These are phyloP conservation scores for Oreochromis grahami DNA, from an alignment of 2,797 vertebrate genomes.

Conservation along the genomic window DNA sequence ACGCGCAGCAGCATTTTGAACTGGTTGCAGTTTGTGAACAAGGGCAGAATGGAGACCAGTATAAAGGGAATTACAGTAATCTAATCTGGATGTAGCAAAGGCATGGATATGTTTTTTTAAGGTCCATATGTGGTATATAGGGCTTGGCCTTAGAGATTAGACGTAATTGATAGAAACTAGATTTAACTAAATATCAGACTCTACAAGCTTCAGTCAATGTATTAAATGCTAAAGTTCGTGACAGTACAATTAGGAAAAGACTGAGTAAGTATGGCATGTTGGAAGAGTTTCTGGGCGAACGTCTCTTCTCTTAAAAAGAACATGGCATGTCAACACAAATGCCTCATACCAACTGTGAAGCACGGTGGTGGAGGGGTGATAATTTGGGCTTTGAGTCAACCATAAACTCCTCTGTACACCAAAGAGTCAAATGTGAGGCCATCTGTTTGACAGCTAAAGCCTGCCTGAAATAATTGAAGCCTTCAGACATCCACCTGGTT, in stretches of 20 bases:
- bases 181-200: neutral
- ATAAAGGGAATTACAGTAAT: neutral
- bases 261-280: rapidly evolving
- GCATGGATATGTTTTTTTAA: neutral
- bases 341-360: neutral
- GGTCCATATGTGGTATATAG: neutral
- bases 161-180: neutral
- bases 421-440: neutral
- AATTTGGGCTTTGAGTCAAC: neutral
- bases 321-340: neutral
- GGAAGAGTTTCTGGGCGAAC: neutral
- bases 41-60: neutral
- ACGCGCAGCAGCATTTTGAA: neutral
- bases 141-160: neutral
- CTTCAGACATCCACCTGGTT: neutral
- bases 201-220: neutral
- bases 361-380: neutral
- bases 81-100: neutral
- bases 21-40: neutral
- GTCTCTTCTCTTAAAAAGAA: neutral
- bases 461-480: neutral
- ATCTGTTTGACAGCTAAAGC: neutral
- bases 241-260: neutral
- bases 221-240: neutral
- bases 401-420: neutral